Evolutionary conservation across 2,888 invertebrate genomes (phyloP).

Genomic region (Sinodicranocentrus sp.): DNA sequence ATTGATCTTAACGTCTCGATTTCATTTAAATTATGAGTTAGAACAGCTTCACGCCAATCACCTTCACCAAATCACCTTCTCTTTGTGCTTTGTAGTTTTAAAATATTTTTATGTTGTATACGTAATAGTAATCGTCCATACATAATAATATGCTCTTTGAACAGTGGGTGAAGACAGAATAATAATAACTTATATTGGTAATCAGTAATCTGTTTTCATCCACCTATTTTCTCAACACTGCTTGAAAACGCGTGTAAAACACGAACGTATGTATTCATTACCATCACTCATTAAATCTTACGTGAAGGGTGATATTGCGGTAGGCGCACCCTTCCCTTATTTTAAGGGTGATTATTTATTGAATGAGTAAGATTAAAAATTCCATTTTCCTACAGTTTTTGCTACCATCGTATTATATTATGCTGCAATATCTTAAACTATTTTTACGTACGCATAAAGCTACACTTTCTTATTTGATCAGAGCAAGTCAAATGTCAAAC

Average conservation of each 20-base stretch:
- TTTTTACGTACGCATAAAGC: too few relatives aligned
- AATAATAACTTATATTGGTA: too few relatives aligned
- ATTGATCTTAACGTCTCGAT: slow-evolving; percentile 53
- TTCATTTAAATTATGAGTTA: slow-evolving; percentile 42
- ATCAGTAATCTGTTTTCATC: neutral
- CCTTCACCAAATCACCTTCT: slow-evolving; percentile 2
- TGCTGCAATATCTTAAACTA: neutral
- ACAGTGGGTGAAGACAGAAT: slow-evolving; percentile 18
- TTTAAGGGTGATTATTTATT: slow-evolving; percentile 44
- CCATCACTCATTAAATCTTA: slow-evolving; percentile 42
- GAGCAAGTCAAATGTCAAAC: slow-evolving; percentile 50
- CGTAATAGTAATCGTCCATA: too few relatives aligned
- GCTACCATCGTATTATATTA: slow-evolving; percentile 4
- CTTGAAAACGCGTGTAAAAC: neutral
- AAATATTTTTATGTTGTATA: slow-evolving; percentile 22
- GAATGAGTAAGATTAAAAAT: slow-evolving; percentile 34
- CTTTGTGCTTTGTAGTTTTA: neutral
- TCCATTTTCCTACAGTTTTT: slow-evolving; percentile 46
- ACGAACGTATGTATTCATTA: slow-evolving; percentile 26
- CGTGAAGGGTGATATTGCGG: slow-evolving; percentile 45
- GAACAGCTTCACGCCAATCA: slow-evolving; percentile 22
- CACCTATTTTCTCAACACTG: neutral
- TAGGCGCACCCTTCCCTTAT: slow-evolving; percentile 62
- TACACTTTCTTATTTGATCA: neutral
- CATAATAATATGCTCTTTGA: slow-evolving; percentile 11